Evolutionary conservation across 2,888 invertebrate species (phyloP).

Genomic region (Calameuta idolon): DNA sequence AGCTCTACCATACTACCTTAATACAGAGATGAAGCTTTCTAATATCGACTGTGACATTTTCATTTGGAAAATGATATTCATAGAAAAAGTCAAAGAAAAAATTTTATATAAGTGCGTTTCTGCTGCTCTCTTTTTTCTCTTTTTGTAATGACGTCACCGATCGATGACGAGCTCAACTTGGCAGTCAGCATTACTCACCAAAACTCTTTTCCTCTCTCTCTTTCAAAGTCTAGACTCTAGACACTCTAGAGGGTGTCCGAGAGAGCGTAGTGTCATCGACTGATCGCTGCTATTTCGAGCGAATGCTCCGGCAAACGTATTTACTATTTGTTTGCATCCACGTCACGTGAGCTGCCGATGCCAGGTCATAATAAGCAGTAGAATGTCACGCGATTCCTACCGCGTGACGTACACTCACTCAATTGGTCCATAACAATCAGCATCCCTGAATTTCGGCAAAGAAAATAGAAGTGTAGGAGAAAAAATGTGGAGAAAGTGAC

Average conservation of each 20-base stretch:
- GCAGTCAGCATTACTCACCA: constrained; percentile 33
- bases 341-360: constrained; percentile 37
- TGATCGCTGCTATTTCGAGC: constrained; percentile 49
- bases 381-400: constrained; percentile 18
- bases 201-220: constrained; percentile 7
- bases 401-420: background rate
- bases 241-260: background rate
- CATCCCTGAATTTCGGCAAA: background rate
- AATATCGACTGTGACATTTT: background rate
- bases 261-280: constrained; percentile 46
- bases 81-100: background rate
- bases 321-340: constrained; percentile 37
- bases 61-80: background rate
- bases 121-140: background rate
- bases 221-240: constrained; percentile 10
- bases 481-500: background rate
- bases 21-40: background rate
- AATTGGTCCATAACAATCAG: background rate
- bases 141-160: constrained; percentile 33
- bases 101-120: background rate
- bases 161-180: constrained; percentile 40
- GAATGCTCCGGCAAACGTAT: constrained; percentile 35
- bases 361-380: constrained; percentile 1
- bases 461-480: background rate
- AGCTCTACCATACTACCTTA: too few species aligned